Evolutionary conservation across 2,888 invertebrate species (phyloP), one percentile per base, ranked within the genome.

Genomic region (Lycia hirtaria): DNA sequence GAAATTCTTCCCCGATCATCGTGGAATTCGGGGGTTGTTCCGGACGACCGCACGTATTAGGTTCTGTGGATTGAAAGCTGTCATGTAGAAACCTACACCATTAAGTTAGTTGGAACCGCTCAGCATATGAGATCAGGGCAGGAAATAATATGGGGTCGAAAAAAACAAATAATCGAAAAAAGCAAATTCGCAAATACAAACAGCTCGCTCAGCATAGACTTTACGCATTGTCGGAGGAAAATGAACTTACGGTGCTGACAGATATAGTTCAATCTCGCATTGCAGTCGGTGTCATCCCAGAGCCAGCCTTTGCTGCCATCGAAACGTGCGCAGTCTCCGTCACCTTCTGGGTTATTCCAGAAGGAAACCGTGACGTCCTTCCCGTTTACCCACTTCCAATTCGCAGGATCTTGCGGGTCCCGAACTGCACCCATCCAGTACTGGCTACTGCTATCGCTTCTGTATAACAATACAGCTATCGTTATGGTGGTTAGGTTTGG

Each of bases 261-360:
- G 65, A 98, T 98, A 87, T 96, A 98, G 88, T 98, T 97, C 65
- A 97, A 92, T 68, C 95, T 94, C 48, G 96, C 94, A 60, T 95
- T 94, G 84, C 98, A 98, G 78, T 97, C 96, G 17, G 97, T 97
- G 80, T 97, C 97, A 0, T 97, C 97, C 98, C 98, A 98, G 0
- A 98, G 93, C 98, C 98, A 98, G 20, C 98, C 98, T 81, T 97
- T 97, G 73, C 97, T 96, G 60, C 98, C 98, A 80, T 98, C 98
- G 85, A 97, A 98, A 47, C 97, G 92, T 1, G 97, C 97, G 80
- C 98, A 98, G 72, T 96, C 96, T 60, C 97, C 97, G 64, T 94
- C 94, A 0, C 96, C 96, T 0, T 96, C 96, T 0, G 97, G 97
- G 38, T 96, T 93, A 85, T 97, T 97, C 98, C 98, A 98, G 88